Conservation (phyloP, 2,113 vertebrate species). For the Cariama cristata region DNA sequence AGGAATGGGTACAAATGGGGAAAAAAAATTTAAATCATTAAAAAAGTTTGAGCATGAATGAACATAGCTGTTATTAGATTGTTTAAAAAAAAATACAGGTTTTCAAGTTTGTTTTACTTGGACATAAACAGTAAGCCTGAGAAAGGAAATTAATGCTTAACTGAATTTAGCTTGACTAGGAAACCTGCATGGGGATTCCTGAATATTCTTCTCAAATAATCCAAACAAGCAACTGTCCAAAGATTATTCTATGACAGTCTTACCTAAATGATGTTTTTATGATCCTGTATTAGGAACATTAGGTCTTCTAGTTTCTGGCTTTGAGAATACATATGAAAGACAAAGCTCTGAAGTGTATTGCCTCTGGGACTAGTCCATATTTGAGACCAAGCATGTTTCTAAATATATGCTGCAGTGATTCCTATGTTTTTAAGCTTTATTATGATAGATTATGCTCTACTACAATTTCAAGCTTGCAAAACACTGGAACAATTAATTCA, state of each 20-base stretch:
- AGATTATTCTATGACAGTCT: background rate
- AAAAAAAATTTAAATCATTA: background rate
- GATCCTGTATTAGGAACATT: background rate
- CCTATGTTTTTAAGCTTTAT: background rate
- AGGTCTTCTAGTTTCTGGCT: background rate
- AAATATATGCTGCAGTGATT: background rate
- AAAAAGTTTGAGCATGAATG: background rate
- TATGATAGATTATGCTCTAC: background rate
- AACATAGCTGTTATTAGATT: background rate
- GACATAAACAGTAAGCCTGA: background rate
- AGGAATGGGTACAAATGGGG: background rate
- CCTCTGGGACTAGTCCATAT: background rate
- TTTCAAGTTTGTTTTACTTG: background rate
- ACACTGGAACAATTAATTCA: background rate
- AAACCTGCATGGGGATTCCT: background rate
- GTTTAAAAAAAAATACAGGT: background rate
- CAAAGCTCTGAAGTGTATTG: background rate
- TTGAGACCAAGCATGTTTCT: background rate
- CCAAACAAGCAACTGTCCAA: background rate
- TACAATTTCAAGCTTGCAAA: background rate
- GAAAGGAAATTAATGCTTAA: background rate
- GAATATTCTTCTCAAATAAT: background rate
- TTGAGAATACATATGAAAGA: background rate
- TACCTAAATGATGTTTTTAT: background rate
- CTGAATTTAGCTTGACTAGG: background rate